Evolutionary conservation across 2,888 invertebrate species (phyloP).

Genomic region (Thelaira solivaga): DNA sequence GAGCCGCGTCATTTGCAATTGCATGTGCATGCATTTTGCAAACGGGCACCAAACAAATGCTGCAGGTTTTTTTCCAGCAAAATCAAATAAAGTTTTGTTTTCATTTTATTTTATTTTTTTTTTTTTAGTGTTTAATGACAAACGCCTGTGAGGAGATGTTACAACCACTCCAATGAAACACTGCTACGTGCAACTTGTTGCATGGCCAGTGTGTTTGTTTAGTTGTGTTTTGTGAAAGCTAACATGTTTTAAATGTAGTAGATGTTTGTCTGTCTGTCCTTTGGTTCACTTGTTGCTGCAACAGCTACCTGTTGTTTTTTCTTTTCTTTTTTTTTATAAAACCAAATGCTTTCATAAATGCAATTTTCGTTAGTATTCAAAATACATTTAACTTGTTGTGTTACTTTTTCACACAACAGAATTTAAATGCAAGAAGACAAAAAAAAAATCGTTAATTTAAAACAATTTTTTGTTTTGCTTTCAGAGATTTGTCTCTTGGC

Average conservation of each 20-base stretch:
- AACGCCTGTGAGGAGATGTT: constrained; percentile 13
- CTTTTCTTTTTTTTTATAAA: constrained; percentile 17
- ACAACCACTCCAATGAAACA: constrained; percentile 22
- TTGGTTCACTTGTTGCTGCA: constrained; percentile 44
- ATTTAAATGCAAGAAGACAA: neutral
- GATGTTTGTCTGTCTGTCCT: neutral
- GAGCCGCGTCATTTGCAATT: constrained; percentile 57
- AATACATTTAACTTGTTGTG: constrained; percentile 26
- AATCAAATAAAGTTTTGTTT: constrained; percentile 44
- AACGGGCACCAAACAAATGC: neutral
- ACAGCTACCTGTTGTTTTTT: constrained; percentile 46
- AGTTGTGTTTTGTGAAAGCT: constrained; percentile 58
- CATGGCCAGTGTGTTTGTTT: constrained; percentile 26
- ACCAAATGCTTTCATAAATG: constrained; percentile 43
- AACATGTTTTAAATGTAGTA: constrained; percentile 53
- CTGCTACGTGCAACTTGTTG: constrained; percentile 53
- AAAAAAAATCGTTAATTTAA: constrained; percentile 4
- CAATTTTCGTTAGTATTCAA: constrained; percentile 45
- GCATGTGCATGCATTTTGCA: neutral
- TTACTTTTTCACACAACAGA: constrained; percentile 9
- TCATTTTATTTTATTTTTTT: neutral
- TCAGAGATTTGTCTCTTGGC: constrained; percentile 45
- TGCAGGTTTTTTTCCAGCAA: constrained; percentile 29
- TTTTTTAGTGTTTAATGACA: neutral
- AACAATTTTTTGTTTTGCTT: constrained; percentile 44